A percentile compares a stretch with the other conserved stretches of the same genome.
phyloP scores from a whole-genome alignment of 1,140 invertebrate species.

The Ditylenchus dipsaci region DNA sequence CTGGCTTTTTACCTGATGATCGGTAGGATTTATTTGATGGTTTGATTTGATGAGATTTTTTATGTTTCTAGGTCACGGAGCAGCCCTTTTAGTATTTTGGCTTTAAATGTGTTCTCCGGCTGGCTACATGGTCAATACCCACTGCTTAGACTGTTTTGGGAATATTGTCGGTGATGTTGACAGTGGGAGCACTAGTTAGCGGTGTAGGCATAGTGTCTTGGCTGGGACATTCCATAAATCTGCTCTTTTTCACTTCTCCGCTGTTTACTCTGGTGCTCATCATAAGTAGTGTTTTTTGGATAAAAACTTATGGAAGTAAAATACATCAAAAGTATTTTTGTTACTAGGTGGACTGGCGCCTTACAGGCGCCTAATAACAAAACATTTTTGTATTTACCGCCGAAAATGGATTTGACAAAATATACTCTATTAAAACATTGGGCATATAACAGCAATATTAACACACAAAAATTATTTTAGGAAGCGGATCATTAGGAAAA shows the following conservation, averaged over 20 bases:
- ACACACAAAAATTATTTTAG: no score
- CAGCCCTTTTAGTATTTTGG: slow-evolving; percentile 26
- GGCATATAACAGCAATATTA: no score
- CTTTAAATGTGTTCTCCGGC: slow-evolving; percentile 24
- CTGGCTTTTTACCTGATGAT: neutral
- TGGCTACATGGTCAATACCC: slow-evolving; percentile 20
- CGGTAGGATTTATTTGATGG: neutral
- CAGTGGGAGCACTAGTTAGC: slow-evolving; percentile 10
- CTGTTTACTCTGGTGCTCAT: slow-evolving; percentile 24
- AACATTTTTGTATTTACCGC: no score
- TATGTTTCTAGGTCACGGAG: slow-evolving; percentile 10
- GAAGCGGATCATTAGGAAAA: no score
- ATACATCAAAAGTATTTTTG: no score
- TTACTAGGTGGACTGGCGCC: no score
- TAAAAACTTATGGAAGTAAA: no score
- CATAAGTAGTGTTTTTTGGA: slow-evolving; percentile 19
- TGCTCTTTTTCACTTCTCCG: slow-evolving; percentile 33
- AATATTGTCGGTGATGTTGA: slow-evolving; percentile 20
- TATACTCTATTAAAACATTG: no score
- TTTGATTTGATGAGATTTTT: neutral
- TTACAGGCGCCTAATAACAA: no score
- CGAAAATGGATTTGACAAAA: no score
- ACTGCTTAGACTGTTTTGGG: slow-evolving; percentile 18
- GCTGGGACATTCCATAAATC: slow-evolving; percentile 22
- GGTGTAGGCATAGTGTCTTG: slow-evolving; percentile 21